Evolutionary conservation across 2,797 vertebrate genomes (phyloP).

Genomic region (Gymnodraco acuticeps): DNA sequence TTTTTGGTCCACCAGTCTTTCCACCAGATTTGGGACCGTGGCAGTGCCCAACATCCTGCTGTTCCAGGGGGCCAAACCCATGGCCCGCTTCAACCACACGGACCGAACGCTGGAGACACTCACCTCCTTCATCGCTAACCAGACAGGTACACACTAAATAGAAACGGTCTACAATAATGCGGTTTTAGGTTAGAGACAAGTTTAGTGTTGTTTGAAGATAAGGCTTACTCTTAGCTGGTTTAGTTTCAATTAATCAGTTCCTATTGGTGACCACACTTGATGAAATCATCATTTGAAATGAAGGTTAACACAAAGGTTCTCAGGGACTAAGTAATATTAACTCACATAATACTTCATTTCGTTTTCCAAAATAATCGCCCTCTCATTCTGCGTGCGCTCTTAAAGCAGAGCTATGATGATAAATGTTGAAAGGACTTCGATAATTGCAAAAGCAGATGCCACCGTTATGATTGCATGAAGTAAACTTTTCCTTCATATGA

Average conservation of each 20-base stretch:
- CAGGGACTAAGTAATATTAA: background rate
- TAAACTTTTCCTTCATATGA: too few relatives aligned
- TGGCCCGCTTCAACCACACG: constrained; percentile 98
- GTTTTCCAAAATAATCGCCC: too few relatives aligned
- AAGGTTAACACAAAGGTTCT: background rate
- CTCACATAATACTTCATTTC: too few relatives aligned
- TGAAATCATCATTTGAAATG: background rate
- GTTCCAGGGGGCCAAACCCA: constrained; percentile 98
- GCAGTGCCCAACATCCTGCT: constrained; percentile 97
- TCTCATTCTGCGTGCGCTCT: too few relatives aligned
- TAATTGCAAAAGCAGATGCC: too few relatives aligned
- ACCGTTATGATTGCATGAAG: too few relatives aligned
- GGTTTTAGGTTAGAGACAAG: background rate
- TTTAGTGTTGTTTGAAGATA: background rate
- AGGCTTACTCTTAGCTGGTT: background rate
- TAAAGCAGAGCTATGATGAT: too few relatives aligned
- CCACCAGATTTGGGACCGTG: constrained; percentile 97
- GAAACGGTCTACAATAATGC: background rate
- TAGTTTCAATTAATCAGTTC: background rate
- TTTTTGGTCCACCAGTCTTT: constrained; percentile 85
- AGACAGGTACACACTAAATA: constrained; percentile 89
- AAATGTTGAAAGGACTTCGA: too few relatives aligned
- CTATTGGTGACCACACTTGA: background rate
- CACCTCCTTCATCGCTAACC: constrained; percentile 94
- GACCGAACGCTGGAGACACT: constrained; percentile 92